phyloP scores from a whole-genome alignment of 2,113 vertebrate genomes.

The Ifrita kowaldi region DNA sequence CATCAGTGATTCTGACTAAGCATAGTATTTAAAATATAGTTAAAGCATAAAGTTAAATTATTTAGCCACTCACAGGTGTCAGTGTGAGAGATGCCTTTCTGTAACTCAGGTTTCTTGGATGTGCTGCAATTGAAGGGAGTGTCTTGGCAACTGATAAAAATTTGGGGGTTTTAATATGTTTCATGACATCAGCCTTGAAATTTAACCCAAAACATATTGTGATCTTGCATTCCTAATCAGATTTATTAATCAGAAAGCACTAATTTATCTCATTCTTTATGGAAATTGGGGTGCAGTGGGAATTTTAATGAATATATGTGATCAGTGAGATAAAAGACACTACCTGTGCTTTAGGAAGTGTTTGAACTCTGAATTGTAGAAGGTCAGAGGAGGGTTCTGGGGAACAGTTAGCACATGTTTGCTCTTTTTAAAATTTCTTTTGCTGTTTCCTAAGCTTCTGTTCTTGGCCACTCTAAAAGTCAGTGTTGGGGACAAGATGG shows the following conservation, averaged over 20 bases:
- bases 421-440: background rate
- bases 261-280: background rate
- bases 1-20: background rate
- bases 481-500: background rate
- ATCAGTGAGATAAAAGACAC: background rate
- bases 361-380: background rate
- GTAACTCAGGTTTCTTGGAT: background rate
- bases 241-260: background rate
- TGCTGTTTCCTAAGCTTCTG: background rate
- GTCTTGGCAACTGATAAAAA: background rate
- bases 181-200: background rate
- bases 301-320: background rate
- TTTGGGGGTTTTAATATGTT: background rate
- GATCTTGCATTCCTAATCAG: background rate
- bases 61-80: background rate
- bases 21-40: rapidly evolving
- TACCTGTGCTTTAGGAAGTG: background rate
- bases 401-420: background rate
- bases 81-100: background rate
- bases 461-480: background rate
- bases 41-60: background rate
- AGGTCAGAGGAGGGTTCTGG: background rate
- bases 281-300: background rate
- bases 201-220: background rate
- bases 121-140: background rate